These are phyloP conservation scores for Drosophila persimilis DNA, from an alignment of 1,140 invertebrate species.

Conservation along the genomic window DNA sequence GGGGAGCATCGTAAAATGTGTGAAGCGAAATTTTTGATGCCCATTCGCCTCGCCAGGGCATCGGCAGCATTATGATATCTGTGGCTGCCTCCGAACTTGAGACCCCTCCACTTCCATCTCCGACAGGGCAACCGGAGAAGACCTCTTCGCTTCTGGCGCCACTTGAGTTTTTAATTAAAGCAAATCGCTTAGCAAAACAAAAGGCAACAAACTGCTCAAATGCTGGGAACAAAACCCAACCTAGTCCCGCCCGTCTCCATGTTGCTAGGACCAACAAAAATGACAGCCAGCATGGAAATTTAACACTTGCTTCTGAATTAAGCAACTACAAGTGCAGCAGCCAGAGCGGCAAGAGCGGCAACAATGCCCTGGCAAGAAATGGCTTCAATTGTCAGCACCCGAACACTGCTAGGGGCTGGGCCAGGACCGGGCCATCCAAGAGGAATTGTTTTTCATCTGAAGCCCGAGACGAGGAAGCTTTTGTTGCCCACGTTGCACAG, in stretches of 20 bases:
- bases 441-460: constrained; percentile 73
- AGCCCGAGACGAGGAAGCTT: constrained; percentile 46
- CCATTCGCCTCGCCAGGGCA: background rate
- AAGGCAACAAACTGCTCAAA: constrained; percentile 74
- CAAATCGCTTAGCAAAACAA: constrained; percentile 64
- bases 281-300: constrained; percentile 74
- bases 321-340: constrained; percentile 63
- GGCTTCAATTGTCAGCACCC: constrained; percentile 56
- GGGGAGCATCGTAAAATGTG: constrained; percentile 44
- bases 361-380: constrained; percentile 25
- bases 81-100: background rate
- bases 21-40: constrained; percentile 47
- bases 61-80: too few species aligned
- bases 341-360: constrained; percentile 5
- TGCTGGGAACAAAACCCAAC: constrained; percentile 37
- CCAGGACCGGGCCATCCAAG: constrained; percentile 7
- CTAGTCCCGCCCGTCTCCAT: constrained; percentile 22
- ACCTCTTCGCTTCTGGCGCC: constrained; percentile 45
- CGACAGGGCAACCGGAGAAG: constrained; percentile 32
- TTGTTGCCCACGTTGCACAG: constrained; percentile 77
- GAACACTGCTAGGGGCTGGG: background rate
- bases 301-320: constrained; percentile 76
- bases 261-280: constrained; percentile 68
- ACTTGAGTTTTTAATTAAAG: constrained; percentile 81
- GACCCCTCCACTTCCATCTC: background rate